These are phyloP conservation scores for Cyprinodon tularosa DNA, from an alignment of 2,113 vertebrate genomes.

Conservation along the genomic window DNA sequence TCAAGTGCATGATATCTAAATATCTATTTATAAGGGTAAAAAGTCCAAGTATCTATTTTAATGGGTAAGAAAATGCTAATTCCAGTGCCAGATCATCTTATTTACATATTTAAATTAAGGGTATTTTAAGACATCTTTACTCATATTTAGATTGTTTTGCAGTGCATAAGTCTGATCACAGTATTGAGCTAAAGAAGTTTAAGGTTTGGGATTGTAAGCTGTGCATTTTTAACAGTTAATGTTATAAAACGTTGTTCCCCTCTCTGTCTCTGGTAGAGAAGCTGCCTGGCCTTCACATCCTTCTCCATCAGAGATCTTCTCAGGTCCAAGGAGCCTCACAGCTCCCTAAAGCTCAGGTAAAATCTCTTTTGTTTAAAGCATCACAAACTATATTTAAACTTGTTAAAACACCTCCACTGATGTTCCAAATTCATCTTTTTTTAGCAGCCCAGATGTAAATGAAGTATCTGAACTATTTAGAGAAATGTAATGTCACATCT, in stretches of 20 bases:
- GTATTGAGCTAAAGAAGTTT: no score
- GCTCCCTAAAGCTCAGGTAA: slow-evolving; percentile 58
- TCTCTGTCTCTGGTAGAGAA: slow-evolving; percentile 33
- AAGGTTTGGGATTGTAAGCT: neutral
- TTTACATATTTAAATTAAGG: neutral
- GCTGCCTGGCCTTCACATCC: slow-evolving; percentile 52
- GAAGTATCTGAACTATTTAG: neutral
- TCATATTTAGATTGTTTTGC: no score
- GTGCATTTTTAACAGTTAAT: neutral
- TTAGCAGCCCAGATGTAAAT: neutral
- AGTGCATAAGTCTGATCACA: neutral
- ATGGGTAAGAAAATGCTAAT: no score
- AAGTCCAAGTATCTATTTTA: no score
- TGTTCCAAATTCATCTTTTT: neutral
- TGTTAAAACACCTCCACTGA: neutral
- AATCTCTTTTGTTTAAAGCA: neutral
- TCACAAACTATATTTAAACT: neutral
- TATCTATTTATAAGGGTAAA: no score
- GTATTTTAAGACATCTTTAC: neutral
- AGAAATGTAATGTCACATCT: neutral
- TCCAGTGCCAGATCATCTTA: no score
- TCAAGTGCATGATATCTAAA: no score
- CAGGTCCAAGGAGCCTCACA: slow-evolving; percentile 43
- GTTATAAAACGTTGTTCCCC: neutral
- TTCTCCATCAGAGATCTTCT: slow-evolving; percentile 64